Evolutionary conservation across 2,113 vertebrate species (phyloP).

Genomic region (Ophthalmolycus amberensis): DNA sequence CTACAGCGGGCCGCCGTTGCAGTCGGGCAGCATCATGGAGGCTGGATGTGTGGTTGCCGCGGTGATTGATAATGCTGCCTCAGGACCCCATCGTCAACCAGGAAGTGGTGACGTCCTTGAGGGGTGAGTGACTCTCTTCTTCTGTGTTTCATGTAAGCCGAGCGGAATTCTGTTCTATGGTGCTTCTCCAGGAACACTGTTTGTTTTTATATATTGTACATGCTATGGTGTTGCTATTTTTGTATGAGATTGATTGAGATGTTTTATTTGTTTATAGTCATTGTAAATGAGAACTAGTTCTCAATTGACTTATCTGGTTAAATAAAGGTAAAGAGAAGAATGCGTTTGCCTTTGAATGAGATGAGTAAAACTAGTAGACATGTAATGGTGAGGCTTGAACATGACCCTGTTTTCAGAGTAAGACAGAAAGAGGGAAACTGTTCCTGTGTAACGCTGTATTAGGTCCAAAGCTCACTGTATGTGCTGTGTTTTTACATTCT

Average conservation of each 20-base stretch:
- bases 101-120: constrained; percentile 80
- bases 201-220: too few relatives aligned
- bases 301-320: too few relatives aligned
- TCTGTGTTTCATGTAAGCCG: constrained; percentile 39
- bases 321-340: too few relatives aligned
- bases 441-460: not conserved
- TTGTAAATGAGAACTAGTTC: too few relatives aligned
- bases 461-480: not conserved
- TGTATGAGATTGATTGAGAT: too few relatives aligned
- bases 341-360: constrained; percentile 12
- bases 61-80: constrained; percentile 80
- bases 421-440: not conserved
- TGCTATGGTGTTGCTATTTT: too few relatives aligned
- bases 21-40: constrained; percentile 83
- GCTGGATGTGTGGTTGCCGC: constrained; percentile 82
- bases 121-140: constrained; percentile 76
- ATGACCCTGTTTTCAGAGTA: constrained; percentile 19
- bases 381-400: not conserved
- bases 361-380: constrained; percentile 14
- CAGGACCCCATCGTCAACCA: constrained; percentile 76
- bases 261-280: too few relatives aligned
- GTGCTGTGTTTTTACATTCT: not conserved
- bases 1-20: constrained; percentile 81
- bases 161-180: constrained; percentile 1
- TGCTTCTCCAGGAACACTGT: too few relatives aligned